Conservation (phyloP, 2,113 vertebrate genomes). For the pig (Sus scrofa) region DNA sequence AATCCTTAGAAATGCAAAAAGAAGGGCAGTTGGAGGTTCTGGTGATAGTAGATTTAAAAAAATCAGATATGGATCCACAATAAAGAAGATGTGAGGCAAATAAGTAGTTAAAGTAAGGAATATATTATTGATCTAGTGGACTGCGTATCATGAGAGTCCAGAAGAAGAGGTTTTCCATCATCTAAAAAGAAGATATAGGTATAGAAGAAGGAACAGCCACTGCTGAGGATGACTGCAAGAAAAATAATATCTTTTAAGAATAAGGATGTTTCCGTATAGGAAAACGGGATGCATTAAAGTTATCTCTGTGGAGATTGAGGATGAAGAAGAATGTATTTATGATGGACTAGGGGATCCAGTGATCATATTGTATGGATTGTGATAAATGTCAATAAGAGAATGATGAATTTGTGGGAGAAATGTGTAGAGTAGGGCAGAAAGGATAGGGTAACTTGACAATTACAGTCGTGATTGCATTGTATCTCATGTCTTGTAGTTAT, state of each 20-base stretch:
- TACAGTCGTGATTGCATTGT: background rate
- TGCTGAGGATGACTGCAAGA: background rate
- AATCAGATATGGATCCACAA: background rate
- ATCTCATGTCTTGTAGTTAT: background rate
- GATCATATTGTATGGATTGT: background rate
- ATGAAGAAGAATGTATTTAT: background rate
- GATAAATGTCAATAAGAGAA: background rate
- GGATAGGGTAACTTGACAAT: accelerated
- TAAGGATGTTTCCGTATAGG: background rate
- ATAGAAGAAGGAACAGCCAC: background rate
- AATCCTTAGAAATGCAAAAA: background rate
- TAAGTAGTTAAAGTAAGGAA: background rate
- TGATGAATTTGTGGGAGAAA: background rate
- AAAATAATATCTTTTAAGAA: background rate
- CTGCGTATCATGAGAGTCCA: background rate
- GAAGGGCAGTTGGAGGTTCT: background rate
- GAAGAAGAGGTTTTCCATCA: background rate
- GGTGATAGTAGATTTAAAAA: background rate
- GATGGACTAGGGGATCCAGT: background rate
- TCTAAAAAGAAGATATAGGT: background rate
- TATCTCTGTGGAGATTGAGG: background rate
- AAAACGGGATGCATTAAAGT: background rate
- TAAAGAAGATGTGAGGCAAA: background rate
- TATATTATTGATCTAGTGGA: background rate
- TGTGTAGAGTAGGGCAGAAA: background rate